Evolutionary conservation across 2,113 vertebrate species (phyloP), one percentile per base, ranked within the genome.

Genomic region (Lucifuga dentata): DNA sequence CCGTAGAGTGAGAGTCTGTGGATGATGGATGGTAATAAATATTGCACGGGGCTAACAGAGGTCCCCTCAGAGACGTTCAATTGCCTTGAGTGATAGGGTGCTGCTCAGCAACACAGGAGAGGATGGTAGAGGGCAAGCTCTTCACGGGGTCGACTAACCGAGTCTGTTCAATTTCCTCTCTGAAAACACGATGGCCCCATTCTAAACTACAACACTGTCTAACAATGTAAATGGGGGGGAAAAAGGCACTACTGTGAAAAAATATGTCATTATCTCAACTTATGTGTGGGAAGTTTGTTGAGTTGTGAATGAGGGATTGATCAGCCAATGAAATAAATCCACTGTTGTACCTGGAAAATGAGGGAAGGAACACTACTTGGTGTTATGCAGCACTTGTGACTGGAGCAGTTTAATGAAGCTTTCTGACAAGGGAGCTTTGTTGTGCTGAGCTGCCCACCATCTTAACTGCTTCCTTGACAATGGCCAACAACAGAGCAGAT

Each of bases 11-110:
- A 29, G 61, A 55, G 51, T 73, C 80, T 77, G 3, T n/a, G 83
- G 68, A 80, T 90, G 91, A 85, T 73, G 81, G 83, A 87, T 89
- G 76, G 84, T 80, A 77, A 89, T 89, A 92, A 88, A 91, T 91
- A 90, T 85, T 88, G 85, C 83, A 86, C 62, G 57, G 84, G 86
- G 84, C 86, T 85, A 88, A 88, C 90, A 79, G 89, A 86, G 88
- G 89, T 88, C 85, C 83, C 86, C 83, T 83, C 79, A 67, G 85
- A 84, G 84, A 81, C 61, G 68, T 89, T 87, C 78, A 85, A 89
- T 87, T 88, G 89, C 85, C 85, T 86, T 86, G 88, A 88, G 78
- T 88, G 86, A 90, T 87, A 78, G 87, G 85, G 84, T 65, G 84
- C 81, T 80, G 80, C 80, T 81, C 73, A 11, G 77, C 83, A 86